These are phyloP conservation scores for Alca torda DNA, from an alignment of 2,797 vertebrate species.

Conservation along the genomic window DNA sequence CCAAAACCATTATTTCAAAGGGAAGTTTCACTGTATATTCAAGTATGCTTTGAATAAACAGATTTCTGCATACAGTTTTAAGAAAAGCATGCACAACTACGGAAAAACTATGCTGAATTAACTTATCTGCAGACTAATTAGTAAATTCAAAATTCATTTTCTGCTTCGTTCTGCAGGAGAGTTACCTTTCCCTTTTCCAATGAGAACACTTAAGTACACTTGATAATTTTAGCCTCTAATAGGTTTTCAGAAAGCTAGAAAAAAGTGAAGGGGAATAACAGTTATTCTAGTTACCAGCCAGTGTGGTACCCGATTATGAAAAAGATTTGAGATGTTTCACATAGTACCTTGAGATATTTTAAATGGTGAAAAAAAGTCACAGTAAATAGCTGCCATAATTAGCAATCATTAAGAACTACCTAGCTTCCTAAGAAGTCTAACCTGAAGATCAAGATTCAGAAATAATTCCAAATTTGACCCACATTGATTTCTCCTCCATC, in stretches of 20 bases:
- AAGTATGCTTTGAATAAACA: background rate
- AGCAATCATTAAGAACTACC: background rate
- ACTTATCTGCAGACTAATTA: background rate
- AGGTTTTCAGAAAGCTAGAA: background rate
- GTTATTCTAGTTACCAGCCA: background rate
- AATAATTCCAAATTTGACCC: background rate
- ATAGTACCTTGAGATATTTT: background rate
- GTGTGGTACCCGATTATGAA: background rate
- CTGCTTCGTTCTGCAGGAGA: background rate
- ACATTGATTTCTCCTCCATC: background rate
- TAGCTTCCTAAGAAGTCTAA: background rate
- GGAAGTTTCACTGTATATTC: background rate
- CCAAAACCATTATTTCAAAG: background rate
- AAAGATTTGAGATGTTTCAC: background rate
- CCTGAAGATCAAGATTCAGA: background rate
- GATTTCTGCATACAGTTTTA: background rate
- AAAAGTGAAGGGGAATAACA: background rate
- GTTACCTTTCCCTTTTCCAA: background rate
- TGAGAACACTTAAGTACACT: background rate
- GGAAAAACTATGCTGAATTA: background rate
- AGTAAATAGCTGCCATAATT: background rate
- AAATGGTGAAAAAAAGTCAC: background rate
- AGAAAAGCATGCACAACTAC: background rate
- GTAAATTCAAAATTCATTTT: background rate
- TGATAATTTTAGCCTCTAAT: background rate